Evolutionary conservation across 2,888 invertebrate genomes (phyloP), one percentile per base, ranked within the genome.

Genomic region (Callyntrura sp.): DNA sequence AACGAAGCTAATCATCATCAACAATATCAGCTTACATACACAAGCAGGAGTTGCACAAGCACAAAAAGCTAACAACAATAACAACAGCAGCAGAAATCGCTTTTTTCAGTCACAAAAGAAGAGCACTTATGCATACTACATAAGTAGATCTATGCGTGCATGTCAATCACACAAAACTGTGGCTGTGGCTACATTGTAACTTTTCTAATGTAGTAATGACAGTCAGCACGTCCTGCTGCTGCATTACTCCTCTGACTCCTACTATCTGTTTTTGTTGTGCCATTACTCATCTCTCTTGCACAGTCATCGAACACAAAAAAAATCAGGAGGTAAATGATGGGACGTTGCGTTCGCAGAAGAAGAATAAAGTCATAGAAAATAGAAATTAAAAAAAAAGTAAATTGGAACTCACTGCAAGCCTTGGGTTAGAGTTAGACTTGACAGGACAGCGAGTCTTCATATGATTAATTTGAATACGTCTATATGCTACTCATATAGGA

Each of bases 151-250:
- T 62, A 90, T 92, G 93, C 93, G 93, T 93, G 93, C 93, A 93
- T 92, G 93, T 93, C 93, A 93, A 93, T 93, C 93, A 93, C 91
- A 79, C 14, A 83, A n/a, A n/a, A 89, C 85, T 90, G 76, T 62
- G 23, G n/a, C n/a, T 55, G 51, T 78, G 55, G 25, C 45, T 73
- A 45, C n/a, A n/a, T n/a, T n/a, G n/a, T 55, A 51, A 20, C 60
- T 62, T 85, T 48, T 35, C 35, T 57, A 51, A 65, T 86, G 65
- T 48, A 35, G 68, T 84, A 68, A 89, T 84, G 89, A 51, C 78
- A 76, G 89, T 78, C 84, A 84, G 89, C 68, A 68, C 84, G 84
- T 89, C 89, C 84, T 84, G 88, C 88, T 88, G 88, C 83, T 88
- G 89, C 84, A 78, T 89, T 90, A 85, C 79, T 85, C 85, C 48